Base-by-base conservation (phyloP, 2,888 invertebrate genomes). In the Trisateles emortualis region DNA sequence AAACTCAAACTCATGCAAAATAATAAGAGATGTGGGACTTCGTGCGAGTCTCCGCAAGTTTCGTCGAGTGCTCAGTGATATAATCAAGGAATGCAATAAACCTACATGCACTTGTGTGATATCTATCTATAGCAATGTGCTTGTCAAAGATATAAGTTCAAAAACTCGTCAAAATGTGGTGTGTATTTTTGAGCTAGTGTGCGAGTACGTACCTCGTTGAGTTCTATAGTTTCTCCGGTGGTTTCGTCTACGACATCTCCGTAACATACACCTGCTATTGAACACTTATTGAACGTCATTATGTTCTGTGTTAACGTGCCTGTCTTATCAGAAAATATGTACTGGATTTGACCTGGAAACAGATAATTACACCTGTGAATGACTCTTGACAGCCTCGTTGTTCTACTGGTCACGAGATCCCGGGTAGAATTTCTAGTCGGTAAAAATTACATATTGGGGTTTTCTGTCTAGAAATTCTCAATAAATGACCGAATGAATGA, bases 251-350 rank as follows among this genome's bases (percentile, higher is more conserved):
- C 93, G 52, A 97, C 94, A 86, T 99, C 99, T 14, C 99, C 99
- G 88, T 98, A 99, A 52, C 96, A 95, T 68, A 95, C 95, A 4
- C 98, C 99, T 68, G 96, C 97, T 71, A 99, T 98, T 61, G 99
- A 98, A 88, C 99, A 99, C 93, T 99, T 99, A 92, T 99, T 99
- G 90, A 99, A 99, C 51, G 99, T 98, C 99, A 99, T 99, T 74
- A 99, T 99, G 88, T 99, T 99, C 94, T 99, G 99, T 22, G 99
- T 99, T 52, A 99, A 94, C 10, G 99, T 99, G 75, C 99, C 99
- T 60, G 99, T 99, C 94, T 99, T 99, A 90, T 99, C 99, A 43
- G 99, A 99, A 94, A 99, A 99, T 83, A 99, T 97, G 92, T 99
- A 99, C 90, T 99, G 98, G 79, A 99, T 99, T 94, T 99, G 99